Evolutionary conservation across 2,113 vertebrate species (phyloP).

Genomic region (Anarrhichthys ocellatus): DNA sequence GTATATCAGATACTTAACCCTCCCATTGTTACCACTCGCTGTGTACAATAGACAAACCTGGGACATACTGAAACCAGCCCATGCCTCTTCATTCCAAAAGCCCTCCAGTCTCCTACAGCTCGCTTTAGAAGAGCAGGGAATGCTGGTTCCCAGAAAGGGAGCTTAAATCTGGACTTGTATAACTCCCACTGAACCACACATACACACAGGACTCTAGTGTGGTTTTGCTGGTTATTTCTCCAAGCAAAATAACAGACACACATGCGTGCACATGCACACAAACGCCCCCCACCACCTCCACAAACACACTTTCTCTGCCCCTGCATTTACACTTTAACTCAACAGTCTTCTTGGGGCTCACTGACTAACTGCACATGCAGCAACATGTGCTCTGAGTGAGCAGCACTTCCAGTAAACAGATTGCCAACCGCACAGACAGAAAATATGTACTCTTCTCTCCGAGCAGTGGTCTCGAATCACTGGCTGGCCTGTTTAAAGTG

Average conservation of each 20-base stretch:
- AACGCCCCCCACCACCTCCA: constrained; percentile 39
- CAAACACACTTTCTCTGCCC: constrained; percentile 66
- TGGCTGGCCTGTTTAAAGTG: constrained; percentile 82
- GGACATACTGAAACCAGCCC: constrained; percentile 73
- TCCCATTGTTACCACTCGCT: constrained; percentile 77
- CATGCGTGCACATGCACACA: constrained; percentile 52
- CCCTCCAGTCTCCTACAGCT: constrained; percentile 69
- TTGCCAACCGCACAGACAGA: constrained; percentile 83
- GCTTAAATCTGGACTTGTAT: constrained; percentile 69
- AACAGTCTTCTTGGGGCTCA: constrained; percentile 56
- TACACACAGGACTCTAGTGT: constrained; percentile 68
- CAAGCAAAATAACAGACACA: constrained; percentile 65
- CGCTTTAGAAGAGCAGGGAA: constrained; percentile 66
- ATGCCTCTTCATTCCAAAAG: constrained; percentile 75
- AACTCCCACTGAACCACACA: constrained; percentile 55
- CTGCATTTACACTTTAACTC: constrained; percentile 55
- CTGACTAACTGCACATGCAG: constrained; percentile 77
- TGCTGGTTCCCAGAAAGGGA: constrained; percentile 75
- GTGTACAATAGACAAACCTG: constrained; percentile 77
- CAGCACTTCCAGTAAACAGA: constrained; percentile 84
- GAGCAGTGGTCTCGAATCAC: constrained; percentile 77
- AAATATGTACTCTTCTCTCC: constrained; percentile 82
- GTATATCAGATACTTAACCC: constrained; percentile 80
- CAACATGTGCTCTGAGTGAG: constrained; percentile 78
- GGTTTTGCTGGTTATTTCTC: constrained; percentile 69